Base-by-base conservation (phyloP, 2,797 vertebrate genomes). In the Xenopus petersii region DNA sequence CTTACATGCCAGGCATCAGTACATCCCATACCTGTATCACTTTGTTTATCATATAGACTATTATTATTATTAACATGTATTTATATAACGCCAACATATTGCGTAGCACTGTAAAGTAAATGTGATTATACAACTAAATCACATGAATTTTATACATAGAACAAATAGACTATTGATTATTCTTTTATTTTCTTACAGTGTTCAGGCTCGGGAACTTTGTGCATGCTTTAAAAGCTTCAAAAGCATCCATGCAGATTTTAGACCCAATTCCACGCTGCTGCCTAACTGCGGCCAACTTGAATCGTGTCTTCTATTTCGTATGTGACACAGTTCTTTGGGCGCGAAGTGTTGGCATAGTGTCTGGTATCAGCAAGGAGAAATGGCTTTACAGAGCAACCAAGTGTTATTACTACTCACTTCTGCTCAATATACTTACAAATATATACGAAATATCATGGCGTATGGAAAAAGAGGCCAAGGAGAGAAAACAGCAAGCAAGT, bases 291-390 rank as follows among this genome's bases (percentile, higher is more conserved):
- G 92, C 94, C 86, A 92, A 95, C 82, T n/a, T 96, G 72, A 93
- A 85, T 91, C 93, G 95, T 0, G 91, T 92, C 72, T 82, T 96
- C 70, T 99, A 95, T 86, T 95, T 96, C 54, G 7, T 94, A 81
- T 99, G 95, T 1, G 97, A 99, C 74, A 91, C 94, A 0, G 55
- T 91, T 11, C 89, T 99, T 15, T 99, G 97, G 95, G 87, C 89
- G 70, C 84, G 80, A 70, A 93, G 84, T 0, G 75, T 93, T 0
- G 93, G 94, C 1, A 91, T 99, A 0, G 56, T 88, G 66, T 81
- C 83, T 0, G 13, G 80, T 36, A 47, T 96, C 1, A 68, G 94
- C 84, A 92, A 90, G 65, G 90, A 91, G 5, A 91, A 90, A 71
- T 99, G 96, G 97, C 89, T 77, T 58, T 72, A 74, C 2, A 86